These are phyloP conservation scores for Girardia tigrina DNA, from an alignment of 2,888 invertebrate species.

Conservation along the genomic window DNA sequence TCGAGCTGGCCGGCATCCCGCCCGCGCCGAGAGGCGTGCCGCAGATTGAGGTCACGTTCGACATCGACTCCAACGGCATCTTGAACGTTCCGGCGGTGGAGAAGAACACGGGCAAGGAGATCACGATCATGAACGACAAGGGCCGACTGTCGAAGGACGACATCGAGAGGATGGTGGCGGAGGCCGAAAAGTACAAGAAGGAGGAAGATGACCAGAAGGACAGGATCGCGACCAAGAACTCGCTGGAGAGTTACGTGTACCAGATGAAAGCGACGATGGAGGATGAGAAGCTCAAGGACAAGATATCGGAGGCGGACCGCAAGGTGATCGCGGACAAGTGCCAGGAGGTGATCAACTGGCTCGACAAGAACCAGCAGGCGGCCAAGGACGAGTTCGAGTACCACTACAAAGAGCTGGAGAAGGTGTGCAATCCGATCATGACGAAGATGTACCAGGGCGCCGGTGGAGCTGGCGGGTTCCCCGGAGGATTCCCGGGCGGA, in stretches of 20 bases:
- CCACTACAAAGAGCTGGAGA: constrained; percentile 82
- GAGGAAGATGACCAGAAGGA: constrained; percentile 38
- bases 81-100: constrained; percentile 54
- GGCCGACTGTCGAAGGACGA: constrained; percentile 65
- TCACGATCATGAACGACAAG: constrained; percentile 73
- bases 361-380: constrained; percentile 57
- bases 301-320: constrained; percentile 66
- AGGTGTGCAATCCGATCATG: constrained; percentile 60
- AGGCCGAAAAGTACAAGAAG: constrained; percentile 39
- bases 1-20: constrained; percentile 86
- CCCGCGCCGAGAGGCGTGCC: constrained; percentile 81
- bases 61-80: constrained; percentile 69
- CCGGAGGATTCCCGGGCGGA: background rate
- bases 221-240: constrained; percentile 39
- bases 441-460: constrained; percentile 55
- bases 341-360: constrained; percentile 65
- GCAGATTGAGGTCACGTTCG: constrained; percentile 50
- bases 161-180: constrained; percentile 35
- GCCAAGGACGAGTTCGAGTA: constrained; percentile 86
- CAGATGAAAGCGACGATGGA: constrained; percentile 74
- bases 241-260: constrained; percentile 49
- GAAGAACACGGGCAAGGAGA: constrained; percentile 64
- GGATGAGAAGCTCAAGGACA: constrained; percentile 78
- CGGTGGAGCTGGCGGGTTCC: constrained; percentile 42
- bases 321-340: constrained; percentile 66